Base-by-base conservation (phyloP, 2,888 invertebrate species). In the Pseudanteris insignis region DNA sequence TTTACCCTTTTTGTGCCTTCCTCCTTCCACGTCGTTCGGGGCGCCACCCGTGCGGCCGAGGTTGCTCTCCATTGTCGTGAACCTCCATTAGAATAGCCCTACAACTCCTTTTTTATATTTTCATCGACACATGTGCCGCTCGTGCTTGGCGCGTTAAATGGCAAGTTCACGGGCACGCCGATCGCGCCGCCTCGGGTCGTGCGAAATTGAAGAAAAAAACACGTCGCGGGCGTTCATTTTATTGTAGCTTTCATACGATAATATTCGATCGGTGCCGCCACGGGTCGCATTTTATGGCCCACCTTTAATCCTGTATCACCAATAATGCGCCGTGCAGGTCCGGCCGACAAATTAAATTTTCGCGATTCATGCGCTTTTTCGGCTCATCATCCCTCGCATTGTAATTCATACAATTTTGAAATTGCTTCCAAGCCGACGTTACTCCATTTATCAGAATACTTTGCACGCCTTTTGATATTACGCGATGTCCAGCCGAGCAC, bases 1-100 rank as follows among this genome's bases (percentile, higher is more conserved):
- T n/a, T n/a, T n/a, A n/a, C n/a, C n/a, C n/a, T n/a, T n/a, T n/a
- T n/a, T n/a, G n/a, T n/a, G n/a, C n/a, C n/a, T n/a, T n/a, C n/a
- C n/a, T n/a, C n/a, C n/a, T n/a, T n/a, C n/a, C n/a, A n/a, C n/a
- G n/a, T n/a, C n/a, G n/a, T n/a, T n/a, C n/a, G n/a, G n/a, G n/a
- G 47, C 55, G 58, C 50, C 59, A 65, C 60, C 57, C 59, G 64
- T 50, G 54, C 58, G 50, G 50, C 50, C 46, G 46, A 55, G 59
- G 51, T 46, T 41, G 58, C 47, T 47, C 58, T 61, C 46, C 51
- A 63, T 62, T 63, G 60, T 57, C 59, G 55, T 37, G 41, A 40
- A 33, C 51, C 64, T 60, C 64, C 63, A 70, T 69, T 70, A 68
- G 70, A 68, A 64, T 67, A 68, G 67, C 70, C 68, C 70, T 69